Base-by-base conservation (phyloP, 1,140 invertebrate genomes). In the Aricia agestis region DNA sequence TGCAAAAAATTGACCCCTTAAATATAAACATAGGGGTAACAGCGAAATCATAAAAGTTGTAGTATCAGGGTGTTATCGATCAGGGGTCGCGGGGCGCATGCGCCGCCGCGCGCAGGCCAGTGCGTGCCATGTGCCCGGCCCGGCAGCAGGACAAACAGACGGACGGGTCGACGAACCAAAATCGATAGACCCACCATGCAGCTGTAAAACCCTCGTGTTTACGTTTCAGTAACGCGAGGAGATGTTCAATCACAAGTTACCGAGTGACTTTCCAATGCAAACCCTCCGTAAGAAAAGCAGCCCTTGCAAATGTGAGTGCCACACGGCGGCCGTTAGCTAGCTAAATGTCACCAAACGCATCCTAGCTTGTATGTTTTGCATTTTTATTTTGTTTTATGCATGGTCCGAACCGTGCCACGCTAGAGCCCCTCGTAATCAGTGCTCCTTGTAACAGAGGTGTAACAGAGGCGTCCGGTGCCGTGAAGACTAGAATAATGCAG, bases 281-380 rank as follows among this genome's bases (percentile, higher is more conserved):
- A 97, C 96, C 81, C 93, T 97, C 92, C 94, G 96, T 81, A 97
- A 97, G 93, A 97, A 96, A 93, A 96, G 95, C 82, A 97, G 96
- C 92, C 96, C 96, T 85, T 95, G 95, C 92, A 97, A 97, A 94
- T 96, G 96, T 97, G 93, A 96, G 96, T 96, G 75, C 75, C 71
- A 66, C 72, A 73, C 82, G 73, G 78, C 73, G 79, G 84, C 36
- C 86, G 79, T 81, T 89, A 86, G 82, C 82, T 88, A 88, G 85
- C 83, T 90, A 76, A 80, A 77, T 85, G 81, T 85, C 74, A 71
- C 72, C 80, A 69, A 82, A 85, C 84, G 75, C 81, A 85, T 84
- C 80, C 79, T 82, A 78, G 81, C 84, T 87, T 85, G 80, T 86
- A 83, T 89, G 81, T 82, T 85, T 90, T 89, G 87, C 84, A 78